phyloP scores from a whole-genome alignment of 2,113 vertebrate genomes.

The Leptobrachium ailaonicum region DNA sequence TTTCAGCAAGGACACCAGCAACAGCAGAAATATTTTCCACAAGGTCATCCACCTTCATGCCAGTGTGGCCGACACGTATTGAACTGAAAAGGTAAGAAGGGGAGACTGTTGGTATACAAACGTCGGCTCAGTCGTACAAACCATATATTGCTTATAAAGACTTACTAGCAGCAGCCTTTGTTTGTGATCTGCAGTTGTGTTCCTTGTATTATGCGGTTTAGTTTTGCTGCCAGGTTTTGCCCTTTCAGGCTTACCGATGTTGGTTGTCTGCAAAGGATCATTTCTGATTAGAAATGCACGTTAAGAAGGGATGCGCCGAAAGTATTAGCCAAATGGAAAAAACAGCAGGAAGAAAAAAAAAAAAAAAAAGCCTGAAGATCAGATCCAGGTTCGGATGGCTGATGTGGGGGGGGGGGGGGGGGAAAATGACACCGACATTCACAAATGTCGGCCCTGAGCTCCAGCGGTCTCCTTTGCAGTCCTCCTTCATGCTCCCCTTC shows the following conservation, averaged over 20 bases:
- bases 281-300: neutral
- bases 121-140: rapidly evolving
- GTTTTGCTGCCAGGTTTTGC: constrained; percentile 70
- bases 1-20: constrained; percentile 62
- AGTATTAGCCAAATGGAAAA: too few species aligned
- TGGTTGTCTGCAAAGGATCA: constrained; percentile 66
- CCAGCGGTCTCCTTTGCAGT: too few species aligned
- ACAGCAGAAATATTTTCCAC: constrained; percentile 72
- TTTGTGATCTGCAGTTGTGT: constrained; percentile 72
- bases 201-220: constrained; percentile 75
- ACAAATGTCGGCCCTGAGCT: too few species aligned
- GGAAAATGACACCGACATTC: too few species aligned
- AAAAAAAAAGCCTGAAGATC: too few species aligned
- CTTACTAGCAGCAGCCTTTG: constrained; percentile 86
- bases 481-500: too few species aligned
- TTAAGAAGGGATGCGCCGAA: too few species aligned
- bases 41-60: constrained; percentile 74
- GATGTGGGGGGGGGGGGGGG: too few species aligned
- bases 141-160: neutral
- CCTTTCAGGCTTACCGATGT: constrained; percentile 75
- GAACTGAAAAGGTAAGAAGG: constrained; percentile 64
- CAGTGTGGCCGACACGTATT: constrained; percentile 73
- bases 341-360: too few species aligned
- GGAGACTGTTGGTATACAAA: neutral
- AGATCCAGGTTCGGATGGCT: too few species aligned